Conservation (phyloP, 2,113 vertebrate species). For the Chelonoidis abingdonii region DNA sequence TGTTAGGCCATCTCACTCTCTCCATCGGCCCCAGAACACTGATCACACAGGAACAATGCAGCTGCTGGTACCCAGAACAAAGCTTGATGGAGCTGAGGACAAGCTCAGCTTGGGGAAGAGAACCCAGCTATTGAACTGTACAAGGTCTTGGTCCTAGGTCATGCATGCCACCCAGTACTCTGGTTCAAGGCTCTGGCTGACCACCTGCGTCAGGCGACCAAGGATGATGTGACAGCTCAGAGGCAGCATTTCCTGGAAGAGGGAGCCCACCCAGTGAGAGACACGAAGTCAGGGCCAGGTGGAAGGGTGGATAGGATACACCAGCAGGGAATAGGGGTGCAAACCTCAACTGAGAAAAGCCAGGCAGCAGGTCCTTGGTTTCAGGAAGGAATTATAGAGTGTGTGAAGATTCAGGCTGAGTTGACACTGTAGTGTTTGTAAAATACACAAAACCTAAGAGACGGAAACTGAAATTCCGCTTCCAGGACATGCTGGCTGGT, state of each 20-base stretch:
- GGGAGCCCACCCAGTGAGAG: background rate
- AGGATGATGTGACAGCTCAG: background rate
- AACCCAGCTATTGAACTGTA: background rate
- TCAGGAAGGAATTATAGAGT: too few relatives aligned
- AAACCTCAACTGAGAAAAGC: background rate
- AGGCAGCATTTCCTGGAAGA: too few relatives aligned
- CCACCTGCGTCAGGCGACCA: background rate
- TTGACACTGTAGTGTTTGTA: too few relatives aligned
- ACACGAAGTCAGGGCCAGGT: background rate
- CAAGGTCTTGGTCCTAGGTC: background rate
- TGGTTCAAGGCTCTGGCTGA: background rate
- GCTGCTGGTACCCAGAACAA: background rate
- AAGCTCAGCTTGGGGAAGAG: background rate
- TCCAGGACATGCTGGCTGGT: too few relatives aligned
- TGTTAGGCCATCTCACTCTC: background rate
- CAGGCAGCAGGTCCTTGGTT: too few relatives aligned
- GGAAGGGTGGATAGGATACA: background rate
- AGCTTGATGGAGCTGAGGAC: background rate
- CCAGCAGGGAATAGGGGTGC: background rate
- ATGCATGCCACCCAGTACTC: background rate
- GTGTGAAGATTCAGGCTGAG: too few relatives aligned
- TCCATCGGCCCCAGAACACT: background rate
- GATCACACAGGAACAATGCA: background rate
- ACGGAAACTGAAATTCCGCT: too few relatives aligned
- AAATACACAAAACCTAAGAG: too few relatives aligned